Evolutionary conservation across 2,113 vertebrate species (phyloP).

Genomic region (Hemichromis elongatus): DNA sequence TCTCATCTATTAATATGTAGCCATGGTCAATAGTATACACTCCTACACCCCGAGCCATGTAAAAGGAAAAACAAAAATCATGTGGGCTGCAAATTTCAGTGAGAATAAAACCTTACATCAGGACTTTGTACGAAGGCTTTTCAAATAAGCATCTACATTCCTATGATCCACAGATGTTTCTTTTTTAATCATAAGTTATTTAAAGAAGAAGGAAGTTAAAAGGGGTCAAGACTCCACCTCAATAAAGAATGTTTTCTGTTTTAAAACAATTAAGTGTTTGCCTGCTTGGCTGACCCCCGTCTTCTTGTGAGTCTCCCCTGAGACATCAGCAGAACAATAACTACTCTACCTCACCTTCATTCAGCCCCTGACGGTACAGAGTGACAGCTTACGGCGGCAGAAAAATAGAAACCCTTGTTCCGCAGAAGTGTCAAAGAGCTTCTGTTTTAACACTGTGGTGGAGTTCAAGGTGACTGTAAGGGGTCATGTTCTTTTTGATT

Average conservation of each 20-base stretch:
- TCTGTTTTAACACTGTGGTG: background rate
- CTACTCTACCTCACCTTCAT: constrained; percentile 34
- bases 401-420: constrained; percentile 3
- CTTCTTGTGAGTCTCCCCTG: constrained; percentile 53
- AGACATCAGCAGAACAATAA: constrained; percentile 62
- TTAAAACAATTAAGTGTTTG: constrained; percentile 70
- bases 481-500: background rate
- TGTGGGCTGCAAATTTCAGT: background rate
- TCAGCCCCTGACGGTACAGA: constrained; percentile 15
- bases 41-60: background rate
- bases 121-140: background rate
- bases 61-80: background rate
- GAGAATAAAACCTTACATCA: background rate
- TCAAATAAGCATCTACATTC: constrained; percentile 42
- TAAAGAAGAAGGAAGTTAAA: constrained; percentile 68
- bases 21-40: background rate
- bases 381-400: background rate
- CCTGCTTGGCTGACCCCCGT: constrained; percentile 71
- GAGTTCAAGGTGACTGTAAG: background rate
- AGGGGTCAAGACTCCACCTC: constrained; percentile 58
- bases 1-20: constrained; percentile 29
- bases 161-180: constrained; percentile 26
- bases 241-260: constrained; percentile 73
- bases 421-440: background rate
- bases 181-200: constrained; percentile 61